Evolutionary conservation across 2,888 invertebrate genomes (phyloP).

Genomic region (Idaea dimidiata): DNA sequence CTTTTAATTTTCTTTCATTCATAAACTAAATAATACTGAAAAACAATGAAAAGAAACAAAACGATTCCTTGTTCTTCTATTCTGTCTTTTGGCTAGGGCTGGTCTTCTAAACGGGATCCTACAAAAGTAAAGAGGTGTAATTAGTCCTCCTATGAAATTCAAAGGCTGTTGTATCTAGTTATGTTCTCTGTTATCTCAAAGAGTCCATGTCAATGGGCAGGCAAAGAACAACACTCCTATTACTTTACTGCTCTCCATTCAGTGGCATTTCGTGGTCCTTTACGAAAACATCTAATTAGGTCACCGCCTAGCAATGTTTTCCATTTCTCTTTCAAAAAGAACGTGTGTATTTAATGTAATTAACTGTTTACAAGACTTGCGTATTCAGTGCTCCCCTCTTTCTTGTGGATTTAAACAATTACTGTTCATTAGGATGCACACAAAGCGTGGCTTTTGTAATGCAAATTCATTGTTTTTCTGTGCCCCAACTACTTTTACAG

Average conservation of each 20-base stretch:
- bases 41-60: no score
- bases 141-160: neutral
- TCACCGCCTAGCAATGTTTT: constrained; percentile 22
- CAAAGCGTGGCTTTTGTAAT: constrained; percentile 56
- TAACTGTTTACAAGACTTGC: constrained; percentile 51
- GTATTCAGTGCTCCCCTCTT: constrained; percentile 43
- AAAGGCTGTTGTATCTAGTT: neutral
- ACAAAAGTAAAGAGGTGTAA: no score
- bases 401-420: constrained; percentile 70
- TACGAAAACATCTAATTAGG: constrained; percentile 29
- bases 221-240: constrained; percentile 5
- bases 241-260: neutral
- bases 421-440: constrained; percentile 65
- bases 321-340: constrained; percentile 34
- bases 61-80: no score
- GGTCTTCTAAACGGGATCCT: no score
- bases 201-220: neutral
- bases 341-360: constrained; percentile 49
- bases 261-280: constrained; percentile 1
- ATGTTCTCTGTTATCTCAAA: neutral
- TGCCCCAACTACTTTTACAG: constrained; percentile 29
- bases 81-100: no score
- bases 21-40: no score
- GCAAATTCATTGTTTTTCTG: constrained; percentile 65
- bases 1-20: no score